Percentiles rank a stretch among this genome's conserved stretches.
Evolutionary conservation across 2,888 invertebrate genomes (phyloP).

Genomic region (Lepidocyrtoides sp.): DNA sequence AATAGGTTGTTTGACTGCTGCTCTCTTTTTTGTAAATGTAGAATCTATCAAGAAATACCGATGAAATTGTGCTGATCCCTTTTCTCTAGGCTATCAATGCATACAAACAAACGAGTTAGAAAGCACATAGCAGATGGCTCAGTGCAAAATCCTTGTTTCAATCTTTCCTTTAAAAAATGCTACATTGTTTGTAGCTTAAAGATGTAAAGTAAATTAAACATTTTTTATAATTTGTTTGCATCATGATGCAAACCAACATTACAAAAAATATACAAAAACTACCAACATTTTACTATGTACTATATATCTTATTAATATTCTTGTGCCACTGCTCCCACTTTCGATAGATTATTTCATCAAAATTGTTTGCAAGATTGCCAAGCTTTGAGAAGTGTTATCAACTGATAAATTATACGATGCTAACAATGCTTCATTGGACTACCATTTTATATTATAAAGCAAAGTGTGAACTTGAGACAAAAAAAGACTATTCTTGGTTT

Average conservation of each 20-base stretch:
- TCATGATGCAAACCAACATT: too few species aligned
- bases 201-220: too few species aligned
- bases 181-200: too few species aligned
- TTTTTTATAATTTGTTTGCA: too few species aligned
- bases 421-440: too few species aligned
- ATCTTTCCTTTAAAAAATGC: background rate
- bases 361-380: background rate
- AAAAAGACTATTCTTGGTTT: too few species aligned
- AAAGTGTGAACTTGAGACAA: too few species aligned
- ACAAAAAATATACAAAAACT: too few species aligned
- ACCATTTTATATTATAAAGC: too few species aligned
- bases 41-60: constrained; percentile 19
- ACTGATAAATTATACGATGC: too few species aligned
- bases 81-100: background rate
- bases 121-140: constrained; percentile 15
- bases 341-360: background rate
- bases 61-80: background rate
- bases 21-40: too few species aligned
- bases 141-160: background rate
- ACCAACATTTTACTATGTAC: background rate
- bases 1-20: background rate
- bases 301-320: background rate
- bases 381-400: background rate
- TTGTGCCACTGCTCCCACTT: background rate
- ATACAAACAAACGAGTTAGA: too few species aligned